A percentile compares a stretch with the other conserved stretches of the same genome.
phyloP scores from a whole-genome alignment of 2,113 vertebrate species.

The Donacobius atricapilla region DNA sequence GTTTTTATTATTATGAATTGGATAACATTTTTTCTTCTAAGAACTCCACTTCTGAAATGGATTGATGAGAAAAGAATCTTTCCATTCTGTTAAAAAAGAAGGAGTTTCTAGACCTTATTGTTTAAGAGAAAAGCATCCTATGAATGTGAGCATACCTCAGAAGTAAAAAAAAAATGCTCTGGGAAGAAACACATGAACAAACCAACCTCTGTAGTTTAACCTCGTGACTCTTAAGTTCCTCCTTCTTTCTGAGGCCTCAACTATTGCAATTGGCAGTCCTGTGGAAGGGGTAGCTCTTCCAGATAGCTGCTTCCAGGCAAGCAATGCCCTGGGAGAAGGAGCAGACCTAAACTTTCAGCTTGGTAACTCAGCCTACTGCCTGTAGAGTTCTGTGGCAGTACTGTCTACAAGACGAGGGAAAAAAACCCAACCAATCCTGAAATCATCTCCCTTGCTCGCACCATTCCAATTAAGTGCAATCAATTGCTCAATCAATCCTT shows the following conservation, averaged over 20 bases:
- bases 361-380: background rate
- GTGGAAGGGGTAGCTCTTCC: background rate
- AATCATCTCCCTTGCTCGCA: background rate
- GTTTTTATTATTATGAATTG: background rate
- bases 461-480: conserved; percentile 54
- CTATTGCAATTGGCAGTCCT: background rate
- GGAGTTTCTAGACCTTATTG: background rate
- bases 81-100: background rate
- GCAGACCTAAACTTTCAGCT: background rate
- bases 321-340: background rate
- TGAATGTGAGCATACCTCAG: background rate
- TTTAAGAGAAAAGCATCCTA: background rate
- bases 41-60: background rate
- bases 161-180: background rate
- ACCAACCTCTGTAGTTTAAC: background rate
- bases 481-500: conserved; percentile 66
- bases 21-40: background rate
- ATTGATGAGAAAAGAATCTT: background rate
- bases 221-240: background rate
- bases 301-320: background rate
- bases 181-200: background rate
- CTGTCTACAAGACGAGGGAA: background rate
- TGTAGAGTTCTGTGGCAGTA: background rate
- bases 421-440: background rate
- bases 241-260: background rate